A percentile compares a stretch with the other conserved stretches of the same genome.
These are phyloP conservation scores for Epinotia nisella DNA, from an alignment of 2,888 invertebrate species.

Conservation along the genomic window DNA sequence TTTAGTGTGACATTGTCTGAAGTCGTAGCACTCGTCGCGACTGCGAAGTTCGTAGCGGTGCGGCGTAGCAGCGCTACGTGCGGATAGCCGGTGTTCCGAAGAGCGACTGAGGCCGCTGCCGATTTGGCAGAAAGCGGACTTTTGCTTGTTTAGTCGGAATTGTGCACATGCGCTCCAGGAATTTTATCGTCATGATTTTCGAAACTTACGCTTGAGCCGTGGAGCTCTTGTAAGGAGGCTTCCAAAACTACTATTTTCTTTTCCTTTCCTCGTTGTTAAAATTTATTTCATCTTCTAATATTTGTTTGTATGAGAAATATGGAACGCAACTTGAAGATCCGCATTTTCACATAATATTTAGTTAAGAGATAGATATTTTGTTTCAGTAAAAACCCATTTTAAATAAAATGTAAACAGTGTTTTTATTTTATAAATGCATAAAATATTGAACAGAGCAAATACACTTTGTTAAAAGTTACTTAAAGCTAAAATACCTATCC, in stretches of 20 bases:
- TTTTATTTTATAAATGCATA: too few species aligned
- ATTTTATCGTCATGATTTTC: constrained; percentile 17
- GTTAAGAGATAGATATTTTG: too few species aligned
- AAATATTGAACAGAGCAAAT: too few species aligned
- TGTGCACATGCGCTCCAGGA: constrained; percentile 73
- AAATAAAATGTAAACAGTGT: too few species aligned
- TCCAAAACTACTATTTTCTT: not conserved
- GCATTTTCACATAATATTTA: too few species aligned
- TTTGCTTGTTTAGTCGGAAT: constrained; percentile 57
- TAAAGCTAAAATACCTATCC: too few species aligned
- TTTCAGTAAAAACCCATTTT: too few species aligned
- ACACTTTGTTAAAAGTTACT: too few species aligned
- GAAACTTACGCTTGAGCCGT: constrained; percentile 2
- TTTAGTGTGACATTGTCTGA: constrained; percentile 45
- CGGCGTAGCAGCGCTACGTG: constrained; percentile 70
- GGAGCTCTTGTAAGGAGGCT: not conserved
- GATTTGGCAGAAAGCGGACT: constrained; percentile 50
- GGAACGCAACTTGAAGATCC: too few species aligned
- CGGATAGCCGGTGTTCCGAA: constrained; percentile 60
- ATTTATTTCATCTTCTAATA: too few species aligned
- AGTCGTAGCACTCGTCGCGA: constrained; percentile 51
- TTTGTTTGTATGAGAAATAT: too few species aligned
- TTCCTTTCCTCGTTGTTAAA: too few species aligned
- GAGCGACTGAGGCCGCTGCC: constrained; percentile 64
- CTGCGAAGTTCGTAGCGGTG: constrained; percentile 63